Evolutionary conservation across 1,140 invertebrate species (phyloP), one percentile per base, ranked within the genome.

Genomic region (Aphis craccivora): DNA sequence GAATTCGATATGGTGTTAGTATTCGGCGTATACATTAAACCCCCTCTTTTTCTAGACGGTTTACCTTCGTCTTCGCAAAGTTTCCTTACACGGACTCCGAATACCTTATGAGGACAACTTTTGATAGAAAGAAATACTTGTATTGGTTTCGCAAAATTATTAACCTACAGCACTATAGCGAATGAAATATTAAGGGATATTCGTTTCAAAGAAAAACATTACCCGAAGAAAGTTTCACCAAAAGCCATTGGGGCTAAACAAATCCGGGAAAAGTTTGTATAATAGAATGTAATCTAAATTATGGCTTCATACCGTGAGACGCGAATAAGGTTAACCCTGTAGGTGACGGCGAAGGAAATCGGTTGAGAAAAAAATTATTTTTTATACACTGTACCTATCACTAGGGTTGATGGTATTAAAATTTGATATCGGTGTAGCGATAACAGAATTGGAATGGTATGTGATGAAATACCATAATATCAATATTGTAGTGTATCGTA

Each of bases 101-200:
- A 93, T 93, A 93, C 81, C 81, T 93, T 93, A 93, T 93, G 91
- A 93, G 91, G 81, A 93, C 51, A 93, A 93, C 91, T 93, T 93
- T 86, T 93, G 91, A 93, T 84, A 83, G 81, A 84, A 93, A 86
- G 51, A 93, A 84, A 93, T 84, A 93, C 91, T 51, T 93, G 81
- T 93, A 93, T 93, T 93, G 91, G 91, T 93, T 93, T 93, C 81
- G n/a, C 35, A 53, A 93, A 86, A 84, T 93, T 93, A 93, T 93
- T 86, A 93, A 93, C 91, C 91, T 55, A 53, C 91, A 37, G 81
- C 81, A 93, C 76, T 86, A 55, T 93, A 86, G 35, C 9, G 76
- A 93, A 93, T 93, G 91, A 93, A 93, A 93, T 93, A 93, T 93
- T 84, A 93, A 83, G 91, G 48, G 91, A 93, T 93, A 93, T 93